Percentiles rank a stretch among this genome's conserved stretches.
phyloP scores from a whole-genome alignment of 2,888 invertebrate genomes.

The Synanthedon andrenaeformis region DNA sequence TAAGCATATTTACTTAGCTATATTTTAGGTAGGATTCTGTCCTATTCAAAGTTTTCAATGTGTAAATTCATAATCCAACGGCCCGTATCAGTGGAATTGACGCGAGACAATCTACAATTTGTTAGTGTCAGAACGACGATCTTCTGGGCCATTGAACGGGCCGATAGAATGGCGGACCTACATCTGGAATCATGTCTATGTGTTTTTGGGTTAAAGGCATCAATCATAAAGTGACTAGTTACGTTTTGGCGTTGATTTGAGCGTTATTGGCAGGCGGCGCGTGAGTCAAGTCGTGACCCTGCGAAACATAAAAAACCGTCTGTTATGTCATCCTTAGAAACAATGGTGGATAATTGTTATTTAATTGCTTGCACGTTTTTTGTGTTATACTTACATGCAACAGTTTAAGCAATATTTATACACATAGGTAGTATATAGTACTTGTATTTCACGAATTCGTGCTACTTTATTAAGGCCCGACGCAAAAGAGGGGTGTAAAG shows the following conservation, averaged over 20 bases:
- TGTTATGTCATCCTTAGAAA: not conserved
- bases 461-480: no score
- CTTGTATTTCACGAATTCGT: no score
- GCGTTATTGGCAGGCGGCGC: conserved; percentile 9
- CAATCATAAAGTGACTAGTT: conserved; percentile 26
- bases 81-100: conserved; percentile 6
- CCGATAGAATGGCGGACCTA: conserved; percentile 15
- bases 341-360: not conserved
- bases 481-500: no score
- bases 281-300: conserved; percentile 3
- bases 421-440: no score
- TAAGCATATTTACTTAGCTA: conserved; percentile 19
- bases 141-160: conserved; percentile 18
- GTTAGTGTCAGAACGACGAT: conserved; percentile 20
- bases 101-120: conserved; percentile 24
- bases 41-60: conserved; percentile 14
- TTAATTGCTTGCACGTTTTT: not conserved
- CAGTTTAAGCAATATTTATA: not conserved
- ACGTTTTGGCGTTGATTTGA: conserved; percentile 11
- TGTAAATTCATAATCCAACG: not conserved
- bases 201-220: conserved; percentile 27
- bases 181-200: conserved; percentile 21
- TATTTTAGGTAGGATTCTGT: conserved; percentile 15
- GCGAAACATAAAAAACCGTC: not conserved
- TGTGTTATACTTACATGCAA: not conserved